Evolutionary conservation across 2,888 invertebrate genomes (phyloP).

Genomic region (Pseudeuparius sepicola): DNA sequence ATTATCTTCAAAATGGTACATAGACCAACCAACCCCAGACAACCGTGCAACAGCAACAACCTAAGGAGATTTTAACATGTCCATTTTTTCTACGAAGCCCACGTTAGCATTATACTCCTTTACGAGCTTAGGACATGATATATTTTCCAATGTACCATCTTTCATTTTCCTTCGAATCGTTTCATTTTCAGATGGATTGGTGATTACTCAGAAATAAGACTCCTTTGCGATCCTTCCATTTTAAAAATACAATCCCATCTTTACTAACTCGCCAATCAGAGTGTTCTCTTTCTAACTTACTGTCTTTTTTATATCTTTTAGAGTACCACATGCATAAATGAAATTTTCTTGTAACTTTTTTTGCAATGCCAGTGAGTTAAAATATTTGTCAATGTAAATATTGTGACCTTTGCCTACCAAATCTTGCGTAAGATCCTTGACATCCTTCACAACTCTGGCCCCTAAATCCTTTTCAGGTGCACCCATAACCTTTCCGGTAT

Average conservation of each 20-base stretch:
- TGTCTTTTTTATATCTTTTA: constrained; percentile 18
- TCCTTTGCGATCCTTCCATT: constrained; percentile 10
- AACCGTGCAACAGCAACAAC: too few relatives aligned
- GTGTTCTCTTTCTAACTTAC: constrained; percentile 19
- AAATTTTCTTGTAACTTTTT: too few relatives aligned
- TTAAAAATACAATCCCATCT: constrained; percentile 11
- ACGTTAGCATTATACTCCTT: too few relatives aligned
- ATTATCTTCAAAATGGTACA: too few relatives aligned
- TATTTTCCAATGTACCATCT: constrained; percentile 9
- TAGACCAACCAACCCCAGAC: too few relatives aligned
- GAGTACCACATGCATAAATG: constrained; percentile 19
- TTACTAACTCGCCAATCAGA: constrained; percentile 17
- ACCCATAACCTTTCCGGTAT: constrained; percentile 16
- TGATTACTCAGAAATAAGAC: constrained; percentile 6
- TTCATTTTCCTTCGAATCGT: constrained; percentile 8
- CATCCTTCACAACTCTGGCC: constrained; percentile 17
- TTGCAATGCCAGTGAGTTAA: constrained; percentile 17
- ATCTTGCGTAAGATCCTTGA: constrained; percentile 17
- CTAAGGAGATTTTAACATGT: too few relatives aligned
- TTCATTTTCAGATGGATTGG: constrained; percentile 5
- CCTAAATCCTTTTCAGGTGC: constrained; percentile 19
- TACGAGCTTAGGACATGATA: too few relatives aligned
- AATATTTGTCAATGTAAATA: constrained; percentile 22
- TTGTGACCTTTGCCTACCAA: background rate
- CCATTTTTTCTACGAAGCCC: too few relatives aligned